These are phyloP conservation scores for Aphelinus atriplicis DNA, from an alignment of 1,140 invertebrate genomes.

Conservation along the genomic window DNA sequence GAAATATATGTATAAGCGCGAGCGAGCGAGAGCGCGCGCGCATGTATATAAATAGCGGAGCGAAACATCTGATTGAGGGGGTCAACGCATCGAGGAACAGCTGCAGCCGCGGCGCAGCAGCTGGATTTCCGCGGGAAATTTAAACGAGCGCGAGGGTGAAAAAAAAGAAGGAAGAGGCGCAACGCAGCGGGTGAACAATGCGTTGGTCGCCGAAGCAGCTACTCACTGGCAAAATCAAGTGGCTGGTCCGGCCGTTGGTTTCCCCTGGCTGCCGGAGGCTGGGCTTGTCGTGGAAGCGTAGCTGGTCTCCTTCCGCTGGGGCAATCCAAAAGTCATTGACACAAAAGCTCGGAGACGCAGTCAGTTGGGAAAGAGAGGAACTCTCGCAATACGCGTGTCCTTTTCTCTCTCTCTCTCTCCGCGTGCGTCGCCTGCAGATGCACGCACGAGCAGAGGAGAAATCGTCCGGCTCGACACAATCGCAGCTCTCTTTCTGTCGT, in stretches of 20 bases:
- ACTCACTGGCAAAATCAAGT: constrained; percentile 26
- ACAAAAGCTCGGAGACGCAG: constrained; percentile 2
- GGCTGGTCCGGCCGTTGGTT: background rate
- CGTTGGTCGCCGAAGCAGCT: background rate
- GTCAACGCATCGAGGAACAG: constrained; percentile 25
- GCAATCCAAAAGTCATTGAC: constrained; percentile 26
- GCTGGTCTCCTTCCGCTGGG: constrained; percentile 4
- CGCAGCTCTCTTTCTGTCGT: constrained; percentile 11
- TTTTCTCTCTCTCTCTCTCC: background rate
- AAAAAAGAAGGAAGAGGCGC: background rate
- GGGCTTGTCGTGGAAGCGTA: background rate
- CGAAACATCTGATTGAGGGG: constrained; percentile 26
- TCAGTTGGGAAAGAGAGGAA: no score
- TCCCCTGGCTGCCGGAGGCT: no score
- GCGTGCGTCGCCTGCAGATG: background rate
- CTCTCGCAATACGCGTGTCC: background rate
- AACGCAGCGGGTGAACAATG: background rate
- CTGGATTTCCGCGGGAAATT: constrained; percentile 23
- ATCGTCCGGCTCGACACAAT: constrained; percentile 12
- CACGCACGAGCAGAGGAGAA: constrained; percentile 20
- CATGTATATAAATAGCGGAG: constrained; percentile 4
- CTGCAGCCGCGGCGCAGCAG: constrained; percentile 1
- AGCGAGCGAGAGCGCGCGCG: background rate
- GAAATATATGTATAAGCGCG: background rate
- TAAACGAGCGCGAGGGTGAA: background rate